Evolutionary conservation across 1,140 invertebrate genomes (phyloP), one percentile per base, ranked within the genome.

Genomic region (Myzus persicae): DNA sequence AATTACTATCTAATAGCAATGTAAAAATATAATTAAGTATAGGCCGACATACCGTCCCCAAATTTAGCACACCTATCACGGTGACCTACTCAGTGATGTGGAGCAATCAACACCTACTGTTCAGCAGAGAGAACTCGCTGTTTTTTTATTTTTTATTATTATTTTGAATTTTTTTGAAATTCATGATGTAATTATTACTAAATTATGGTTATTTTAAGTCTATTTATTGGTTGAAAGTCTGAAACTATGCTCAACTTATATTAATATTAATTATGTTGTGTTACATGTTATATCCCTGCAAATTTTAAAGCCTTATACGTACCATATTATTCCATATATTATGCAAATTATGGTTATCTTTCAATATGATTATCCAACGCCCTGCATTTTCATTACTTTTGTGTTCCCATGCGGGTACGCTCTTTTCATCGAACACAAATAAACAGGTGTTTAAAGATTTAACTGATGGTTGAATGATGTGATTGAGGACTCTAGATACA

Each of bases 261-360:
- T 84, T 26, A 8, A 42, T 40, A 84, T 26, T 84, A 84, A 40
- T 44, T 87, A 46, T 46, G 6, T n/a, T 26, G n/a, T 85, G 1
- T 5, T 31, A 84, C 38, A 84, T 42, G 26, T 84, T 44, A 85
- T 85, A 85, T 40, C 9, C 8, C 31, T 87, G 2, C 11, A 46
- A 87, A 48, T 88, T 7, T 48, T 31, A 22, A 88, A 85, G 82
- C 42, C 22, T 42, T n/a, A 44, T 14, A 40, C 76, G 8, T 9
- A 93, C 91, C 91, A 85, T 51, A 93, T 93, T 93, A 85, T 93
- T 93, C 81, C 91, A 93, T 40, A 40, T 54, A 26, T 93, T 54
- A 38, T 81, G 67, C 46, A 93, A 93, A 93, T 84, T 40, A 11
- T 42, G n/a, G 81, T 93, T 93, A 40, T 82, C 42, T 9, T 85